These are phyloP conservation scores for Poecile atricapillus DNA, from an alignment of 2,113 vertebrate species.

Conservation along the genomic window DNA sequence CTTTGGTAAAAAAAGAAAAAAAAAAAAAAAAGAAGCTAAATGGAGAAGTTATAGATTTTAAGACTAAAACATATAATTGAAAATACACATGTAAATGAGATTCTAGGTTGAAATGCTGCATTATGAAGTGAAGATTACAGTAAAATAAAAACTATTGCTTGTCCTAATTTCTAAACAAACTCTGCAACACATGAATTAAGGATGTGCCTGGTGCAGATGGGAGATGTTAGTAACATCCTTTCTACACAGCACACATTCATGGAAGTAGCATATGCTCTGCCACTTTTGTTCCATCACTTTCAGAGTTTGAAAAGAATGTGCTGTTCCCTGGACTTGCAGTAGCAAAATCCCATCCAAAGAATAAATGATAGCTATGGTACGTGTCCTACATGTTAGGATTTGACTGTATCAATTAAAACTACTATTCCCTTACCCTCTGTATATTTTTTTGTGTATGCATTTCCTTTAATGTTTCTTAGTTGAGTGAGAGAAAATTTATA, in stretches of 20 bases:
- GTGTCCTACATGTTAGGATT: neutral
- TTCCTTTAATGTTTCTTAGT: neutral
- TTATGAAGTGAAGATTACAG: neutral
- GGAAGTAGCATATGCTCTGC: constrained; percentile 50
- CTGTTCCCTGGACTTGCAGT: constrained; percentile 13
- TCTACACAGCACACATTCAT: neutral
- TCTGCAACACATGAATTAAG: constrained; percentile 58
- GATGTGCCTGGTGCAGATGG: constrained; percentile 57
- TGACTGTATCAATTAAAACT: neutral
- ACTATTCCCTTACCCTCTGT: neutral
- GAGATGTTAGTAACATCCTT: constrained; percentile 62
- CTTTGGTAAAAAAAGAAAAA: neutral
- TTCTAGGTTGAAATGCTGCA: neutral
- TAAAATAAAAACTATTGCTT: constrained; percentile 25
- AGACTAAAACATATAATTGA: neutral
- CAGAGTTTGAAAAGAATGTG: constrained; percentile 25
- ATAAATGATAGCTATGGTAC: neutral
- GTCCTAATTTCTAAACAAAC: constrained; percentile 36
- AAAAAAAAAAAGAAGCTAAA: neutral
- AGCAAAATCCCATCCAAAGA: neutral
- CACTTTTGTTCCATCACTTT: constrained; percentile 36
- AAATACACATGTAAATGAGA: neutral
- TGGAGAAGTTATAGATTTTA: neutral
- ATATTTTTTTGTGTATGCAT: neutral
- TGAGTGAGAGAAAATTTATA: neutral